Evolutionary conservation across 2,888 invertebrate species (phyloP), one percentile per base, ranked within the genome.

Genomic region (Galerucella nymphaeae): DNA sequence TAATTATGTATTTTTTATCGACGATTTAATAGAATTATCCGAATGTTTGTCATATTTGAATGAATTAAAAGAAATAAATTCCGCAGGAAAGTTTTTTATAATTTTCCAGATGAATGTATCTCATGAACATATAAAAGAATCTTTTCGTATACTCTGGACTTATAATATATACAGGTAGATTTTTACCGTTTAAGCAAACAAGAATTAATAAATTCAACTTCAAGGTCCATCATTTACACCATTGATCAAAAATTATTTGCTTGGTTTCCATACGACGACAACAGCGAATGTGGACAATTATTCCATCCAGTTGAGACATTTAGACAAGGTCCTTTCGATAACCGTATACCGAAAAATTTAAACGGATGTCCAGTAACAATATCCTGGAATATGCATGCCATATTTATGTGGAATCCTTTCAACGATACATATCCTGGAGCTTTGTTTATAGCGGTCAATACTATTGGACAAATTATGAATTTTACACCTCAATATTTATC

Each of bases 381-480:
- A 30, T 59, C 30, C 50, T 68, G 68, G 68, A 68, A 68, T 61
- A 57, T 68, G 57, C 13, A 68, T 16, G 68, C 68, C 10, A 61
- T 68, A 20, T 68, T 68, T 38, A 61, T 68, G 61, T 68, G 68
- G 68, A 45, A 68, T 68, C 68, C 68, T 16, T 68, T 61, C 20
- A 61, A 68, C 13, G 38, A 50, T 16, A 68, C 68, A 16, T 68
- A 50, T 61, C 68, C 68, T 20, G 68, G 68, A 48, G 68, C n/a
- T 14, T 48, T 68, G 55, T 23, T 16, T 50, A 14, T 50, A 8
- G 16, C 41, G 4, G 13, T 68, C 16, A 68, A 68, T 50, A 50
- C 59, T 13, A 38, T 68, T 13, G 59, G 48, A 11, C 2, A 68
- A 16, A 10, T 68, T 30, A 30, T 61, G 38, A 68, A 68, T 50